These are phyloP conservation scores for Pediacus dermestoides DNA, from an alignment of 2,888 invertebrate species.

Conservation along the genomic window DNA sequence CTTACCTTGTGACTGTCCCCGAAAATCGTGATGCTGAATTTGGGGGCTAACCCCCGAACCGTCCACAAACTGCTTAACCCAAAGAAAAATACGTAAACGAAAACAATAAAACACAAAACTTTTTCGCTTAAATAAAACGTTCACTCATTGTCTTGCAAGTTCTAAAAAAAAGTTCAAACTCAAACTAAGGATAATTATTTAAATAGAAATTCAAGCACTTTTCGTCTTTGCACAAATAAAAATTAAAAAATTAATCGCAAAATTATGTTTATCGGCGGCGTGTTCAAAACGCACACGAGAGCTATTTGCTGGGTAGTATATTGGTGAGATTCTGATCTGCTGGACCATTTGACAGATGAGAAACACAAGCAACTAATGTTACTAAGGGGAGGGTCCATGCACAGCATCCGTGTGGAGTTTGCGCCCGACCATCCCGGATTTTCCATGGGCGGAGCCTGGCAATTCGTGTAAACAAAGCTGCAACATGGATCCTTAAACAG, in stretches of 20 bases:
- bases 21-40: slow-evolving; percentile 50
- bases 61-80: slow-evolving; percentile 16
- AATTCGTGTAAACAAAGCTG: background rate
- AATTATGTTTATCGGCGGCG: slow-evolving; percentile 1
- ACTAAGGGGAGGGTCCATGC: slow-evolving; percentile 45
- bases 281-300: background rate
- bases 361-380: slow-evolving; percentile 35
- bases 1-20: slow-evolving; percentile 50
- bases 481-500: background rate
- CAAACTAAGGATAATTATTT: background rate
- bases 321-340: slow-evolving; percentile 24
- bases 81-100: slow-evolving; percentile 6
- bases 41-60: slow-evolving; percentile 40
- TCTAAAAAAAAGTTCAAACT: slow-evolving; percentile 2
- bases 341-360: slow-evolving; percentile 28
- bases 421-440: slow-evolving; percentile 23
- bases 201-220: background rate
- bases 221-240: too few species aligned
- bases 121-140: slow-evolving; percentile 1
- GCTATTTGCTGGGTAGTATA: slow-evolving; percentile 5
- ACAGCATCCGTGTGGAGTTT: slow-evolving; percentile 23
- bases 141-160: background rate
- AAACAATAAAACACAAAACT: slow-evolving; percentile 8
- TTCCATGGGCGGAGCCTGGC: slow-evolving; percentile 23
- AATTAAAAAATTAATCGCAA: slow-evolving; percentile 7